Evolutionary conservation across 2,888 invertebrate genomes (phyloP).

Genomic region (Serrognathus titanus): DNA sequence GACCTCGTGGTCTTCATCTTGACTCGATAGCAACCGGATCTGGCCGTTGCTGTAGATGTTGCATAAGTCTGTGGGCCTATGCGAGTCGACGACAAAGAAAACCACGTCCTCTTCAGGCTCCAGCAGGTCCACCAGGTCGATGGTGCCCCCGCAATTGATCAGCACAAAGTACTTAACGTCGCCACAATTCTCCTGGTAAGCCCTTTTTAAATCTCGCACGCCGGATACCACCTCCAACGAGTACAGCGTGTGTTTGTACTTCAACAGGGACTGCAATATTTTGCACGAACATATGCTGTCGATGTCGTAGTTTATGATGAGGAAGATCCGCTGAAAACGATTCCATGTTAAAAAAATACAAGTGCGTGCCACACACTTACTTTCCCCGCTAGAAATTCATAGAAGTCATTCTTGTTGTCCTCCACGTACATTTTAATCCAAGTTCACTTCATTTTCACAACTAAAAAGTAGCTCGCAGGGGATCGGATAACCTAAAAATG

Average conservation of each 20-base stretch:
- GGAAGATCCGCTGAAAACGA: conserved; percentile 64
- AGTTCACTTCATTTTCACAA: conserved; percentile 3
- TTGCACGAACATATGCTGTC: conserved; percentile 92
- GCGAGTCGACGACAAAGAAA: conserved; percentile 85
- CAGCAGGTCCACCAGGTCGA: conserved; percentile 72
- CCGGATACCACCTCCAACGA: conserved; percentile 83
- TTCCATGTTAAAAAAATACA: not conserved
- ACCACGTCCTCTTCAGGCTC: conserved; percentile 79
- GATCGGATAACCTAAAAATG: conserved; percentile 2
- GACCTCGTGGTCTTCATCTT: conserved; percentile 71
- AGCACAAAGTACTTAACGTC: conserved; percentile 74
- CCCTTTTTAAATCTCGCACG: conserved; percentile 69
- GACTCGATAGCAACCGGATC: conserved; percentile 60
- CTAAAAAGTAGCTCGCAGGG: not conserved
- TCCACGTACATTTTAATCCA: conserved; percentile 75
- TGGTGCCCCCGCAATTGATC: conserved; percentile 90
- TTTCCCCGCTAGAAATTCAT: conserved; percentile 74
- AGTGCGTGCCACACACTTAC: conserved; percentile 48
- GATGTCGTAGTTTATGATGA: conserved; percentile 89
- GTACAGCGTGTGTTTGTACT: conserved; percentile 85
- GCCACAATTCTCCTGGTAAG: conserved; percentile 69
- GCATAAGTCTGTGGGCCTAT: conserved; percentile 89
- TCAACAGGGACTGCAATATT: conserved; percentile 85
- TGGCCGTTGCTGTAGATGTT: conserved; percentile 88
- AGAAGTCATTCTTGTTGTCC: conserved; percentile 82